These are phyloP conservation scores for Eurois occulta DNA, from an alignment of 2,888 invertebrate species.

Conservation along the genomic window DNA sequence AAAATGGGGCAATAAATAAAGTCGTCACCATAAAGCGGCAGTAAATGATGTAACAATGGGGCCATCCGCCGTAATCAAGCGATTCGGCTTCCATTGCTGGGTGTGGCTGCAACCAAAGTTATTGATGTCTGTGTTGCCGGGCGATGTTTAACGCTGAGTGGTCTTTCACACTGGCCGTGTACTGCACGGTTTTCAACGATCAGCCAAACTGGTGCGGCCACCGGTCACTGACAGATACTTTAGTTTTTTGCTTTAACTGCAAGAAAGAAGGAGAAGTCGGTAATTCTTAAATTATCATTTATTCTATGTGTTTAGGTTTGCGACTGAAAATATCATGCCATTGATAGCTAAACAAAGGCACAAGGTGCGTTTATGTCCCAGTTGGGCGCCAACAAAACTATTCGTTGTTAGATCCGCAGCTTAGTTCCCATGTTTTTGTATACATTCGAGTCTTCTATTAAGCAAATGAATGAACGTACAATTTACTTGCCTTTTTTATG, in stretches of 20 bases:
- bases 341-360: not conserved
- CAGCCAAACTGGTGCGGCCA: not conserved
- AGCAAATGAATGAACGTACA: not conserved
- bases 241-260: too few relatives aligned
- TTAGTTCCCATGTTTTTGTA: not conserved
- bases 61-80: slow-evolving; percentile 54
- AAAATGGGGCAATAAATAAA: slow-evolving; percentile 51
- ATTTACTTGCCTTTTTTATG: not conserved
- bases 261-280: not conserved
- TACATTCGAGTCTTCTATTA: not conserved
- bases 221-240: not conserved
- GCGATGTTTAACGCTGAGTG: slow-evolving; percentile 5
- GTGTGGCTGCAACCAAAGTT: slow-evolving; percentile 46
- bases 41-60: slow-evolving; percentile 45
- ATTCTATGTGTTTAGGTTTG: not conserved
- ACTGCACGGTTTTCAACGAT: not conserved
- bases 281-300: not conserved
- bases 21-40: slow-evolving; percentile 45
- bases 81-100: slow-evolving; percentile 48
- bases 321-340: not conserved
- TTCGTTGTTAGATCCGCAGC: not conserved
- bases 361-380: not conserved
- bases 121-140: slow-evolving; percentile 29
- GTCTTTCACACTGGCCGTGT: slow-evolving; percentile 10
- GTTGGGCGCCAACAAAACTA: slow-evolving; percentile 7